Evolutionary conservation across 2,797 vertebrate genomes (phyloP).

Genomic region (Hydrocynus forskahlii): DNA sequence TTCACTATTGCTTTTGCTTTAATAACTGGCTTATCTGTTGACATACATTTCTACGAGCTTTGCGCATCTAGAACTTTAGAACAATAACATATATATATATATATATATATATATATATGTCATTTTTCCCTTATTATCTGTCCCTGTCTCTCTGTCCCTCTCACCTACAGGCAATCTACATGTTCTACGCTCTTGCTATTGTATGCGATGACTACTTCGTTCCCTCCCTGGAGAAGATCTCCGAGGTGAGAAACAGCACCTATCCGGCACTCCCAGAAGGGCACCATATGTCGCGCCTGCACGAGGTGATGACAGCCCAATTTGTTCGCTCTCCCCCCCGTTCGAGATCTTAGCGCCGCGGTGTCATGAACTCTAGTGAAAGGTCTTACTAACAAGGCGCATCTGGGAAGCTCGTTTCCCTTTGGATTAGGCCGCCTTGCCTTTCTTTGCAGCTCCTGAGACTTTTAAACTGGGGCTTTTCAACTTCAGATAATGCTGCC

Average conservation of each 20-base stretch:
- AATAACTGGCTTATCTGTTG: too few relatives aligned
- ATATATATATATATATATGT: too few relatives aligned
- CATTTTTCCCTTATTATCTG: too few relatives aligned
- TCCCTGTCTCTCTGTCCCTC: conserved; percentile 3
- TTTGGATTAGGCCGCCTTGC: neutral
- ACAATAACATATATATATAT: too few relatives aligned
- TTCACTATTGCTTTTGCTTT: too few relatives aligned
- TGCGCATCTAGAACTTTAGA: too few relatives aligned
- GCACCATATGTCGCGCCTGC: neutral
- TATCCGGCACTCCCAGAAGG: conserved; percentile 8
- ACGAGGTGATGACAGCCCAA: conserved; percentile 39
- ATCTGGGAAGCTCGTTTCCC: conserved; percentile 19
- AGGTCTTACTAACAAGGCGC: conserved; percentile 34
- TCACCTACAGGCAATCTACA: conserved; percentile 78
- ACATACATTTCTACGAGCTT: too few relatives aligned
- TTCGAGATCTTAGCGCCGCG: conserved; percentile 2
- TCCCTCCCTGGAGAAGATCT: conserved; percentile 83
- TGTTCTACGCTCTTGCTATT: conserved; percentile 83
- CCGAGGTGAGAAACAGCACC: conserved; percentile 71
- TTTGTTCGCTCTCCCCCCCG: conserved; percentile 20
- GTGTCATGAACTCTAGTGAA: conserved; percentile 30
- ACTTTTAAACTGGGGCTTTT: conserved; percentile 21
- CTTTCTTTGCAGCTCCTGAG: neutral
- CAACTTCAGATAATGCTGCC: conserved; percentile 13
- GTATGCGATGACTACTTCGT: conserved; percentile 85